Conservation (phyloP, 1,140 invertebrate genomes). For the Trialeurodes vaporariorum region DNA sequence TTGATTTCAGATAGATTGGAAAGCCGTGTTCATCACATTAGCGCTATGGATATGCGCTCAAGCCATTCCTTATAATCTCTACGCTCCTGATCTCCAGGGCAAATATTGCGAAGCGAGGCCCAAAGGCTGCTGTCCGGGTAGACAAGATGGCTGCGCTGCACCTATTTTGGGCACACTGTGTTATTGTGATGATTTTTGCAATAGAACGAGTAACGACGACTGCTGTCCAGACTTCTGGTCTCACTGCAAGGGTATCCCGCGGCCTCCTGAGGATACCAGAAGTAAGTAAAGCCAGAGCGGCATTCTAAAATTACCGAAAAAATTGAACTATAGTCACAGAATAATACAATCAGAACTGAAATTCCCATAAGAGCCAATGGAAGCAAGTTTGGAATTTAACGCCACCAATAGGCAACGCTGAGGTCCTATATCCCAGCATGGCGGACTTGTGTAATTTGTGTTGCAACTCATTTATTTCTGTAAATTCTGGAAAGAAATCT, state of each 20-base stretch:
- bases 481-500: no score
- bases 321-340: background rate
- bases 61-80: background rate
- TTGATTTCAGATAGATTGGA: background rate
- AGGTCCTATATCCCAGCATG: no score
- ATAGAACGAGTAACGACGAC: conserved; percentile 50
- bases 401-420: no score
- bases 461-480: no score
- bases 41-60: background rate
- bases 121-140: conserved; percentile 49
- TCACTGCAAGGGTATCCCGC: conserved; percentile 46
- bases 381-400: no score
- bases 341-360: no score
- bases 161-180: conserved; percentile 69
- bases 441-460: no score
- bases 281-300: conserved; percentile 16
- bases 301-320: background rate
- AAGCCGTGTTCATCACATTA: background rate
- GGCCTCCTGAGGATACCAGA: conserved; percentile 20
- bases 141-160: conserved; percentile 59
- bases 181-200: conserved; percentile 90
- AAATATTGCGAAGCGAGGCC: conserved; percentile 29
- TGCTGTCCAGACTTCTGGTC: conserved; percentile 80
- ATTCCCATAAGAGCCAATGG: no score
- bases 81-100: conserved; percentile 21